Percentiles rank a stretch among this genome's conserved stretches.
Evolutionary conservation across 2,888 invertebrate species (phyloP).

Genomic region (Drosophila maculinotata): DNA sequence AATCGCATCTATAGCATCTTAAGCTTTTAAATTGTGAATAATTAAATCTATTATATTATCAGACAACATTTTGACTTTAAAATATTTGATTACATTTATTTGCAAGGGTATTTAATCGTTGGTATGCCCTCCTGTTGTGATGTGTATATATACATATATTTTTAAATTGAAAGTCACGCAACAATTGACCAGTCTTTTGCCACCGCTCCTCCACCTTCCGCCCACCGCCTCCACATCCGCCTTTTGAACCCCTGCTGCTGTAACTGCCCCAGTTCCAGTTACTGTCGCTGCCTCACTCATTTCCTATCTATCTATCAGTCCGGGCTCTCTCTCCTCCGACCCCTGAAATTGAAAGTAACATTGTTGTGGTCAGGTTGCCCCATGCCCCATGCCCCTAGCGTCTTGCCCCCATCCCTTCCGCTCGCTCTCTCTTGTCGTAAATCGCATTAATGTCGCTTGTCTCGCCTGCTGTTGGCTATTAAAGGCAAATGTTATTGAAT

Average conservation of each 20-base stretch:
- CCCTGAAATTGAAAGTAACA: constrained; percentile 39
- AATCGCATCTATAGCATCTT: too few species aligned
- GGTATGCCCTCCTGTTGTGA: not conserved
- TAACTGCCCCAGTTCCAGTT: not conserved
- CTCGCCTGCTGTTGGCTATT: constrained; percentile 67
- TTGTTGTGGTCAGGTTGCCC: constrained; percentile 49
- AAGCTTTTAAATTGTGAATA: too few species aligned
- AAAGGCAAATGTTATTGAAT: constrained; percentile 79
- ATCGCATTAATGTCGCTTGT: constrained; percentile 74
- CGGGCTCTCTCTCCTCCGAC: not conserved
- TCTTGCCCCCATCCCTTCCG: fast-evolving
- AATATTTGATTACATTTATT: too few species aligned
- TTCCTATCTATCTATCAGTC: constrained; percentile 7
- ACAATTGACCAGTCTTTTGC: constrained; percentile 59
- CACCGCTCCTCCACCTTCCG: not conserved
- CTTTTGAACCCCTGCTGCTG: too few species aligned
- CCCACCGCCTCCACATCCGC: not conserved
- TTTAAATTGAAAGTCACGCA: constrained; percentile 84
- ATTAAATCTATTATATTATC: too few species aligned
- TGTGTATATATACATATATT: constrained; percentile 20
- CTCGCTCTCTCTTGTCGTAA: constrained; percentile 25
- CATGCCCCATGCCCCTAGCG: too few species aligned
- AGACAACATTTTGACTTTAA: too few species aligned
- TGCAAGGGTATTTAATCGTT: not conserved
- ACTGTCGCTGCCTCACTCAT: constrained; percentile 1